Percentiles rank a stretch among this genome's conserved stretches.
Evolutionary conservation across 1,140 invertebrate species (phyloP).

Genomic region (Physella acuta): DNA sequence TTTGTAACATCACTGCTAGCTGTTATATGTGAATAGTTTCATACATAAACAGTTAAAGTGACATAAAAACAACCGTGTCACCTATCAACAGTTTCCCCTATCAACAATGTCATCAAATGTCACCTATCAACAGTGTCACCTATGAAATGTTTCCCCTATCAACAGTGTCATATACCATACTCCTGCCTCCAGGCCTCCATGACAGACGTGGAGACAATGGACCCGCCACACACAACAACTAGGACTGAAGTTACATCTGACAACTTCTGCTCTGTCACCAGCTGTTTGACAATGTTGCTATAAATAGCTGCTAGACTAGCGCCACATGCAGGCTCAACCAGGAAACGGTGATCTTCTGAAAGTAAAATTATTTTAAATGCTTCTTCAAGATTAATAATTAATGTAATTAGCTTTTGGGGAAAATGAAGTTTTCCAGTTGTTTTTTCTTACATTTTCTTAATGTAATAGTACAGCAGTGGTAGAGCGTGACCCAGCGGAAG

Average conservation of each 20-base stretch:
- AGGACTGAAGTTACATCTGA: constrained; percentile 53
- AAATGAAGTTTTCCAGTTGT: neutral
- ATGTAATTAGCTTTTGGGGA: neutral
- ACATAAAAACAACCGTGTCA: too few relatives aligned
- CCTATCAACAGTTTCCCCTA: too few relatives aligned
- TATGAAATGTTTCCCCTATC: too few relatives aligned
- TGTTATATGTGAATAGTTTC: too few relatives aligned
- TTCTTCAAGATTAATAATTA: neutral
- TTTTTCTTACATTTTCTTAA: neutral
- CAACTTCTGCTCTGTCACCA: constrained; percentile 49
- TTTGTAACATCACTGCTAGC: too few relatives aligned
- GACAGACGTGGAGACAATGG: constrained; percentile 53
- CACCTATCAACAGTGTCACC: too few relatives aligned
- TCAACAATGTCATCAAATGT: too few relatives aligned
- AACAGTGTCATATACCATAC: constrained; percentile 41
- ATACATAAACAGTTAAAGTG: too few relatives aligned
- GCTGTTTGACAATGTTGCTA: constrained; percentile 44
- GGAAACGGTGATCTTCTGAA: constrained; percentile 59
- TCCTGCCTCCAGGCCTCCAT: constrained; percentile 56
- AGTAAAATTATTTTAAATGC: constrained; percentile 1
- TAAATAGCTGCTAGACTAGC: constrained; percentile 62
- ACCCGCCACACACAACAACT: constrained; percentile 64
- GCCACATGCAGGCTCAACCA: constrained; percentile 65
- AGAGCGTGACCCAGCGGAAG: too few relatives aligned
- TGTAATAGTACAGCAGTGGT: neutral